A percentile compares a stretch with the other conserved stretches of the same genome.
Conservation (phyloP, 2,888 invertebrate genomes). For the Tiliacea citrago region DNA sequence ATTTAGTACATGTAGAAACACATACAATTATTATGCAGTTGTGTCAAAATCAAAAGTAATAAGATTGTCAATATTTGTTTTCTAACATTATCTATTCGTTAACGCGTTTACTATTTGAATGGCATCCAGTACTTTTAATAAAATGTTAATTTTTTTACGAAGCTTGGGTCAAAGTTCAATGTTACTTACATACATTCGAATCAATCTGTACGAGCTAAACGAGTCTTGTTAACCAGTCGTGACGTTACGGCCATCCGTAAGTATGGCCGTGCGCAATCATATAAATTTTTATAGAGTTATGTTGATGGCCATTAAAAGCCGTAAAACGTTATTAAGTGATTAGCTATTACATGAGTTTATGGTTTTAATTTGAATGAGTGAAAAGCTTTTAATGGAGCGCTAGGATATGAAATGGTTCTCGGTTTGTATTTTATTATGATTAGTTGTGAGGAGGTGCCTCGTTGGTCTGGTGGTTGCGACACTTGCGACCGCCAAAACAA, state of each 20-base stretch:
- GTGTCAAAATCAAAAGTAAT: conserved; percentile 21
- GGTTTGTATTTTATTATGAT: neutral
- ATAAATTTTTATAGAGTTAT: conserved; percentile 37
- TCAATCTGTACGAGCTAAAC: conserved; percentile 45
- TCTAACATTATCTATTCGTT: conserved; percentile 19
- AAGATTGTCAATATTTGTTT: conserved; percentile 37
- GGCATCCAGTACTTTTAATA: conserved; percentile 3
- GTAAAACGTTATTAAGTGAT: conserved; percentile 46
- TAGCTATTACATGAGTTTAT: conserved; percentile 48
- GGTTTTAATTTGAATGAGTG: conserved; percentile 25
- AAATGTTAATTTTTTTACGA: conserved; percentile 54
- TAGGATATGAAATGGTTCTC: neutral
- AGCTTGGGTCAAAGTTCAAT: conserved; percentile 66
- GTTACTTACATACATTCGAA: conserved; percentile 52
- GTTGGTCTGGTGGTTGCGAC: no score
- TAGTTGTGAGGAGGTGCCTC: neutral
- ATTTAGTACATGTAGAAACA: neutral
- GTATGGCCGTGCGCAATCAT: conserved; percentile 38
- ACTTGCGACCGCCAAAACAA: no score
- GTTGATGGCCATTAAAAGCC: conserved; percentile 13
- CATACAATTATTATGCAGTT: conserved; percentile 6
- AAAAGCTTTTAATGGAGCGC: conserved; percentile 27
- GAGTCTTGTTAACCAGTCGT: conserved; percentile 52
- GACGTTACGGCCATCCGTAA: conserved; percentile 35
- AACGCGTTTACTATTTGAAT: conserved; percentile 33